These are phyloP conservation scores for Drosophila prosaltans DNA, from an alignment of 1,140 invertebrate genomes.

Conservation along the genomic window DNA sequence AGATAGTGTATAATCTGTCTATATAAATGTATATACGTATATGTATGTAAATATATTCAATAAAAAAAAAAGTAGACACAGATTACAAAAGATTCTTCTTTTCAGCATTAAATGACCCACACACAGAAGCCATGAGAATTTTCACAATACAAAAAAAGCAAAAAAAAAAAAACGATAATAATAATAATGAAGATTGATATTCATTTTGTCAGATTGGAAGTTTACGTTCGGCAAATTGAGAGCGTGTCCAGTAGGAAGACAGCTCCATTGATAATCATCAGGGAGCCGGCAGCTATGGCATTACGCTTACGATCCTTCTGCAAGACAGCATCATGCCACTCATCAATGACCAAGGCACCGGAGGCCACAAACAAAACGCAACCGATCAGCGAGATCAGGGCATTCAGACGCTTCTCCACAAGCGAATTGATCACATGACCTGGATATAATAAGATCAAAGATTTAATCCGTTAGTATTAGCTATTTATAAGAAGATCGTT, in stretches of 20 bases:
- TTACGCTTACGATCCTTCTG: constrained; percentile 84
- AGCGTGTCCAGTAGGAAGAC: constrained; percentile 89
- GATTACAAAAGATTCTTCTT: constrained; percentile 55
- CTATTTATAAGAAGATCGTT: neutral
- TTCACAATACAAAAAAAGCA: constrained; percentile 33
- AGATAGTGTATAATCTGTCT: neutral
- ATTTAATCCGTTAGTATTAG: neutral
- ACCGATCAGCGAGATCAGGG: constrained; percentile 85
- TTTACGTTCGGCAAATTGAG: constrained; percentile 85
- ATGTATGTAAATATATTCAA: constrained; percentile 15
- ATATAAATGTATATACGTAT: constrained; percentile 17
- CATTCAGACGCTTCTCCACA: constrained; percentile 83
- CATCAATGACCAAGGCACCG: constrained; percentile 87
- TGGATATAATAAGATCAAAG: constrained; percentile 2
- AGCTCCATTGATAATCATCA: constrained; percentile 89
- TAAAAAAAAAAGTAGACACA: constrained; percentile 29
- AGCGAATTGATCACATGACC: constrained; percentile 85
- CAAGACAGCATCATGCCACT: constrained; percentile 68
- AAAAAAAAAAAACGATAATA: constrained; percentile 11
- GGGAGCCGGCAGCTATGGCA: constrained; percentile 87
- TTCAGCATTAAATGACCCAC: constrained; percentile 33
- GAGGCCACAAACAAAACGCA: constrained; percentile 88
- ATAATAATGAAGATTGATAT: constrained; percentile 4
- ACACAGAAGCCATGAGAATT: constrained; percentile 60
- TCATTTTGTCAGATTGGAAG: neutral